Conservation (phyloP, 2,797 vertebrate genomes). For the Scolopax bukidnonensis region DNA sequence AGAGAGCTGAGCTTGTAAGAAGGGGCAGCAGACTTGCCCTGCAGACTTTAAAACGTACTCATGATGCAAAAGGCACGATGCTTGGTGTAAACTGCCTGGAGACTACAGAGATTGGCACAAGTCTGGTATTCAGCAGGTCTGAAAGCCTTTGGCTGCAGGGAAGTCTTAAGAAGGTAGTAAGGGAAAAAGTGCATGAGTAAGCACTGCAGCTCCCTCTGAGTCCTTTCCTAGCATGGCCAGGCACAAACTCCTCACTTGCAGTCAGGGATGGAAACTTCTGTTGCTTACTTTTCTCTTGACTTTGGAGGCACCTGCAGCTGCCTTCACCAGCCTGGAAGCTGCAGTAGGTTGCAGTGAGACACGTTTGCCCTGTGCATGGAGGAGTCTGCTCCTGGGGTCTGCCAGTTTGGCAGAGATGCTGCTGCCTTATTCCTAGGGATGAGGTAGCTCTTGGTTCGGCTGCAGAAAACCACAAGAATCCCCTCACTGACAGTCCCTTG, state of each 20-base stretch:
- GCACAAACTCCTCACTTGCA: neutral
- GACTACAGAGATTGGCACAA: neutral
- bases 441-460: neutral
- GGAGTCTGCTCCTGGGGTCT: neutral
- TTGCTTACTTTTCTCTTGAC: neutral
- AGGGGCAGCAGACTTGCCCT: neutral
- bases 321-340: neutral
- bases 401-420: neutral
- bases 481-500: neutral
- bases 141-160: neutral
- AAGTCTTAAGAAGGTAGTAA: neutral
- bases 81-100: neutral
- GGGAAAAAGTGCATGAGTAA: neutral
- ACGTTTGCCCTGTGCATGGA: neutral
- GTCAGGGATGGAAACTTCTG: neutral
- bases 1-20: neutral
- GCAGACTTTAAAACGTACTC: neutral
- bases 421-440: neutral
- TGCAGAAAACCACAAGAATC: neutral
- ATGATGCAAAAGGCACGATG: neutral
- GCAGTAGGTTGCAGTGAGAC: neutral
- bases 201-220: fast-evolving
- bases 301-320: neutral
- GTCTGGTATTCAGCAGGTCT: neutral
- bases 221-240: neutral